Evolutionary conservation across 2,113 vertebrate species (phyloP).

Genomic region (Pogonocichla stellata): DNA sequence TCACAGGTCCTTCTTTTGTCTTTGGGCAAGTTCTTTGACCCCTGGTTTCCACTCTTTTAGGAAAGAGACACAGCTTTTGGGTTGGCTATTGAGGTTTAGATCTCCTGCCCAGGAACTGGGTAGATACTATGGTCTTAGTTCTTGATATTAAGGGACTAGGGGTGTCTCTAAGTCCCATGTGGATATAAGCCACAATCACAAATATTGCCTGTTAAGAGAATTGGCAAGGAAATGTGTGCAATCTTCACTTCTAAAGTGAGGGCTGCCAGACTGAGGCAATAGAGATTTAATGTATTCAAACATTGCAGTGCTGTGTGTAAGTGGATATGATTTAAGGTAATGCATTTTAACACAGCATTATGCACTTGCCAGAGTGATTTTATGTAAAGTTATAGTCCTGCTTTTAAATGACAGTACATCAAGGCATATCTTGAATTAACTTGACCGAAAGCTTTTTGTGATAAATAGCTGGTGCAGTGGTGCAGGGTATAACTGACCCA

Average conservation of each 20-base stretch:
- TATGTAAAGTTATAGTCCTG: conserved; percentile 33
- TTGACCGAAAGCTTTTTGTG: neutral
- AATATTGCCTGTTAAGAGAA: neutral
- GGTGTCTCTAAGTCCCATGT: neutral
- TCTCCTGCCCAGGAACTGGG: neutral
- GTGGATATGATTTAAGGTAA: conserved; percentile 60
- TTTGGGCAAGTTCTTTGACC: neutral
- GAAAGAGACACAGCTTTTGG: neutral
- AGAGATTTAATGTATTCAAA: conserved; percentile 51
- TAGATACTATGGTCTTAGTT: neutral
- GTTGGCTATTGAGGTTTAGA: neutral
- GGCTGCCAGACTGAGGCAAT: neutral
- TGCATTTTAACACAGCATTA: conserved; percentile 57
- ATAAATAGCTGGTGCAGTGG: neutral
- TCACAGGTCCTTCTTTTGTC: neutral
- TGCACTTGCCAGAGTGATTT: conserved; percentile 54
- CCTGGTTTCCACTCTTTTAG: neutral
- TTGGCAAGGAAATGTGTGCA: neutral
- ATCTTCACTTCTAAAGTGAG: neutral
- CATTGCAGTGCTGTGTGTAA: conserved; percentile 14
- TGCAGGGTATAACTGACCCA: neutral
- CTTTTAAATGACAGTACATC: conserved; percentile 44
- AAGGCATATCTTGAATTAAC: conserved; percentile 37
- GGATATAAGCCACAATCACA: neutral
- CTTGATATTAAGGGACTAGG: neutral